Conservation (phyloP, 2,113 vertebrate species). For the Colinus virginianus region DNA sequence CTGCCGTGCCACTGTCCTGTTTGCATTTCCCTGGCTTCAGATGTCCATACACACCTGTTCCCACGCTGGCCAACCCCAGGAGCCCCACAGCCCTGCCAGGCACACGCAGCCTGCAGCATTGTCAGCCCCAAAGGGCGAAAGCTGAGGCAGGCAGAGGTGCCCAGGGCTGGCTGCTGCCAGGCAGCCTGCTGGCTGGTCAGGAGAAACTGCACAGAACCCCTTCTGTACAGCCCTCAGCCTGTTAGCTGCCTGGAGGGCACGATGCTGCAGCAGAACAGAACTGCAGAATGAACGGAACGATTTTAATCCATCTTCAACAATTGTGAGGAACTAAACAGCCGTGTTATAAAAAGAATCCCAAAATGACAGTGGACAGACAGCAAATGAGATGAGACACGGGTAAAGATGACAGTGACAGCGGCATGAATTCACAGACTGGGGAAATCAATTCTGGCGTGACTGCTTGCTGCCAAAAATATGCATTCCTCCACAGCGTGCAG, state of each 20-base stretch:
- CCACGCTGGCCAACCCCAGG: not conserved
- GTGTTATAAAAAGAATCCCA: not conserved
- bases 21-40: not conserved
- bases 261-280: not conserved
- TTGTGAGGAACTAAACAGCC: not conserved
- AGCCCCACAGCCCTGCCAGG: no score
- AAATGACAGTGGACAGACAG: not conserved
- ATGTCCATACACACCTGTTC: not conserved
- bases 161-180: not conserved
- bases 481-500: accelerated
- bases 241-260: not conserved
- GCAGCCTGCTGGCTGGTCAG: not conserved
- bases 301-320: not conserved
- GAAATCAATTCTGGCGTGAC: not conserved
- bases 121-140: not conserved
- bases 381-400: not conserved
- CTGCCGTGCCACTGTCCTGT: not conserved
- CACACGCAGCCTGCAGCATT: not conserved
- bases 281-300: not conserved
- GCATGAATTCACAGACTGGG: not conserved
- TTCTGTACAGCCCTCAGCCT: not conserved
- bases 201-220: not conserved
- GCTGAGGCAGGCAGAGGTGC: not conserved
- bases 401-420: accelerated
- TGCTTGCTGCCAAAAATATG: not conserved